Conservation (phyloP, 2,888 invertebrate species). For the Machimus rusticus region DNA sequence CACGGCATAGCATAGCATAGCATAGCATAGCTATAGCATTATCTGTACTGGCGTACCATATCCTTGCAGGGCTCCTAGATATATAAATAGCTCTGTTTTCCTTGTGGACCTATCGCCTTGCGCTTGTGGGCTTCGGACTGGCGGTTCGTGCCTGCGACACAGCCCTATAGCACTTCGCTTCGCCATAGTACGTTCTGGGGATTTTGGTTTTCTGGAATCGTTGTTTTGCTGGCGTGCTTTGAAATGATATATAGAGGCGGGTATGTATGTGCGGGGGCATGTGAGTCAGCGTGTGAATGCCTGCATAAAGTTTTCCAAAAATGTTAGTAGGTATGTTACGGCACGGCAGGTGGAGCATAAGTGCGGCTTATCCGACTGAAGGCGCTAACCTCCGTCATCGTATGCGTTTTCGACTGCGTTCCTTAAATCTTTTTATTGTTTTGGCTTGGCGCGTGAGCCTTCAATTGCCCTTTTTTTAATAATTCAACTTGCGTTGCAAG, state of each 20-base stretch:
- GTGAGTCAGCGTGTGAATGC: neutral
- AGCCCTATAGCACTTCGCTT: neutral
- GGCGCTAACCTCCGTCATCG: conserved; percentile 31
- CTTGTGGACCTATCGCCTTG: conserved; percentile 37
- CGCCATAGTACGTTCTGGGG: conserved; percentile 37
- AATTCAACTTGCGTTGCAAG: neutral
- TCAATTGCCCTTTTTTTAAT: neutral
- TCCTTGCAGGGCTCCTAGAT: neutral
- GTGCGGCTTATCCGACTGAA: conserved; percentile 42
- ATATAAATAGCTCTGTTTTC: conserved; percentile 20
- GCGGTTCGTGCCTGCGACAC: neutral
- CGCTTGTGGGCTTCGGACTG: conserved; percentile 36
- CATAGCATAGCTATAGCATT: neutral
- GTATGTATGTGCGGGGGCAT: neutral
- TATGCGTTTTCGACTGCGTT: conserved; percentile 29
- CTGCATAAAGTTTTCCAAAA: neutral
- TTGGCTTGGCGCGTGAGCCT: neutral
- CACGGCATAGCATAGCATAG: neutral
- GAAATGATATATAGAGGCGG: conserved; percentile 27
- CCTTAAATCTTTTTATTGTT: conserved; percentile 10
- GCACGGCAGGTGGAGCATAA: conserved; percentile 42
- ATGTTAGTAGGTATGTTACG: conserved; percentile 21
- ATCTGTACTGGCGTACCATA: neutral
- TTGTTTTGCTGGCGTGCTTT: conserved; percentile 44
- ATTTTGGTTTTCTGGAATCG: conserved; percentile 44